These are phyloP conservation scores for Archilochus colubris DNA, from an alignment of 2,113 vertebrate genomes.

Conservation along the genomic window DNA sequence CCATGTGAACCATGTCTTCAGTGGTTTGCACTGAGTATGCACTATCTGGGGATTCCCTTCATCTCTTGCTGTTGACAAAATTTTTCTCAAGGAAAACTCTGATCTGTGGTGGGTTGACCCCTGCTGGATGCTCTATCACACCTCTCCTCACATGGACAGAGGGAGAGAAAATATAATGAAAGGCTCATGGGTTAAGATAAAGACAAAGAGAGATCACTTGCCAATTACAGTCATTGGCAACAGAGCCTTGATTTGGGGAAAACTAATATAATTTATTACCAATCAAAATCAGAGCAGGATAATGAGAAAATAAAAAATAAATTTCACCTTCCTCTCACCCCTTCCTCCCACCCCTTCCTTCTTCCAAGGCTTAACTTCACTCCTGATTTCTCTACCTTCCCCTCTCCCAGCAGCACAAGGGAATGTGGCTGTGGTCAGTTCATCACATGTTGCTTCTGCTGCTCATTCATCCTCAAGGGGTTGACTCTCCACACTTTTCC, in stretches of 20 bases:
- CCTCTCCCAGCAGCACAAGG: background rate
- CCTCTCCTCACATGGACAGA: too few relatives aligned
- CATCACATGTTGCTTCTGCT: rapidly evolving
- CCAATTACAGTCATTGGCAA: too few relatives aligned
- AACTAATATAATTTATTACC: too few relatives aligned
- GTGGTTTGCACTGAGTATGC: background rate
- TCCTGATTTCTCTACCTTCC: background rate
- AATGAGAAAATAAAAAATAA: background rate
- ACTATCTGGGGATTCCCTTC: background rate
- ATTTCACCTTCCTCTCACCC: too few relatives aligned
- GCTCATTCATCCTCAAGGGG: background rate
- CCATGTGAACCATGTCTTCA: background rate
- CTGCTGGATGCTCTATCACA: too few relatives aligned
- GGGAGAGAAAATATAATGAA: too few relatives aligned
- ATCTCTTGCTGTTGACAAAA: background rate
- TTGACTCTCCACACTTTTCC: background rate
- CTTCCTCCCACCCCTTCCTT: background rate
- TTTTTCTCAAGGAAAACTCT: background rate
- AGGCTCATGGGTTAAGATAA: too few relatives aligned
- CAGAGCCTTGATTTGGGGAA: too few relatives aligned
- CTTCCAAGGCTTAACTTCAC: background rate
- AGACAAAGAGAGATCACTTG: too few relatives aligned
- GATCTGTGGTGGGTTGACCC: background rate
- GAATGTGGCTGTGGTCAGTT: background rate
- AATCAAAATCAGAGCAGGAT: background rate